Base-by-base conservation (phyloP, 2,113 vertebrate genomes). In the Microcebus griseorufus region DNA sequence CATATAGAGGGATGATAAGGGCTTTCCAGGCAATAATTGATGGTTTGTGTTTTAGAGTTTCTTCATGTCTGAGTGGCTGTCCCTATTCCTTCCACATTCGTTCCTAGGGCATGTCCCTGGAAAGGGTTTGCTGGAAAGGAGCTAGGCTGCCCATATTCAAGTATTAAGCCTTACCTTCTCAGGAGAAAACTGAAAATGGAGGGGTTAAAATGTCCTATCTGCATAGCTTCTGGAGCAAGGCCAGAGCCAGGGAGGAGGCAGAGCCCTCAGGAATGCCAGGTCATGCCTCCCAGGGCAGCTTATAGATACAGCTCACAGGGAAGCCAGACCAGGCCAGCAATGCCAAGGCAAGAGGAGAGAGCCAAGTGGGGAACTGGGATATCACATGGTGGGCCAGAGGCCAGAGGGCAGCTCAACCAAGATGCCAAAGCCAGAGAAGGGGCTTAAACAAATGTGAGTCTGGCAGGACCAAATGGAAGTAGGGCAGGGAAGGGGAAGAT, bases 221-320 rank as follows among this genome's bases (percentile, higher is more conserved):
- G 55, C 34, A 85, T 23, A 81, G 64, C 65, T 96, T 92, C 81
- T 95, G 96, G 96, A 88, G 58, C 75, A 93, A 14, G 55, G 23
- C 87, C 93, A 98, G 69, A 80, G 22, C 34, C 83, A 72, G 53
- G 80, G 45, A 92, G 70, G 60, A 88, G 62, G 45, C 53, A 76
- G 75, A 90, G 80, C 58, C 76, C 55, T 64, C 64, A 87, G 75
- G 90, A 95, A 96, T 95, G 92, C 70, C 45, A 88, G 92, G 58
- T 65, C 60, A 72, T 80, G 58, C 69, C 64, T 92, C 51, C 90
- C 53, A 86, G 55, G 81, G n/a, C 0, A 58, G 87, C 18, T 53
- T 39, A 78, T 48, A 67, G 62, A 85, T 83, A 60, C 42, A 92
- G 79, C 86, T 96, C 69, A 81, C 22, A 79, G 87, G 86, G 72